Percentiles rank a stretch among this genome's conserved stretches.
Conservation (phyloP, 2,888 invertebrate genomes). For the Nomada fucata region DNA sequence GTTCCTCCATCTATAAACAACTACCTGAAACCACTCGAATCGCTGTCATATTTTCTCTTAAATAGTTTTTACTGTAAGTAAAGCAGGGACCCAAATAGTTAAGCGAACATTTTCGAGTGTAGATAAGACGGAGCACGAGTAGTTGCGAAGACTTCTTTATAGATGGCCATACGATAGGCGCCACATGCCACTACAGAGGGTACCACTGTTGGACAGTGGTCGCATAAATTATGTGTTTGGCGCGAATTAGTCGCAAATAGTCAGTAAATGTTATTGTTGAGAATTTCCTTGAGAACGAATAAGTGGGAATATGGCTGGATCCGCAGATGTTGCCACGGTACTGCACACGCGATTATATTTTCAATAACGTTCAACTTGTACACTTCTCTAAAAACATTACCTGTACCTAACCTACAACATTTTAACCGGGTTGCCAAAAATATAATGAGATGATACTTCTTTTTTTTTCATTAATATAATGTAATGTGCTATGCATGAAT, state of each 20-base stretch:
- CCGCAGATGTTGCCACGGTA: constrained; percentile 80
- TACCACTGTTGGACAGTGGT: neutral
- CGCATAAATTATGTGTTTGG: constrained; percentile 5
- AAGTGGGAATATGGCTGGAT: constrained; percentile 75
- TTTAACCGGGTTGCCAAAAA: constrained; percentile 18
- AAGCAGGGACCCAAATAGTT: no score
- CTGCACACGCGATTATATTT: constrained; percentile 26
- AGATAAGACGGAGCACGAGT: no score
- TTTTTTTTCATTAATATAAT: neutral
- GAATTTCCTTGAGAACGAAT: constrained; percentile 23
- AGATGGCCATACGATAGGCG: no score
- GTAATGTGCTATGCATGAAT: neutral
- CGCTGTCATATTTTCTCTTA: no score
- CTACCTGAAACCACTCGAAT: no score
- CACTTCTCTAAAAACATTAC: constrained; percentile 23
- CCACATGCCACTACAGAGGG: no score
- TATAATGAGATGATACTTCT: neutral
- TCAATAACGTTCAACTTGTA: constrained; percentile 1
- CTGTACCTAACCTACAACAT: constrained; percentile 27
- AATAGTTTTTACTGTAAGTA: no score
- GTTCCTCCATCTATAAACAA: no score
- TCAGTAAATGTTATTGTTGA: constrained; percentile 47
- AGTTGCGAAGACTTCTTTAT: no score
- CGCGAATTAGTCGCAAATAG: constrained; percentile 26
- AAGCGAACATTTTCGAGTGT: no score